Percentiles rank a stretch among this genome's conserved stretches.
phyloP scores from a whole-genome alignment of 1,140 invertebrate genomes.

The Orchestia grillus region DNA sequence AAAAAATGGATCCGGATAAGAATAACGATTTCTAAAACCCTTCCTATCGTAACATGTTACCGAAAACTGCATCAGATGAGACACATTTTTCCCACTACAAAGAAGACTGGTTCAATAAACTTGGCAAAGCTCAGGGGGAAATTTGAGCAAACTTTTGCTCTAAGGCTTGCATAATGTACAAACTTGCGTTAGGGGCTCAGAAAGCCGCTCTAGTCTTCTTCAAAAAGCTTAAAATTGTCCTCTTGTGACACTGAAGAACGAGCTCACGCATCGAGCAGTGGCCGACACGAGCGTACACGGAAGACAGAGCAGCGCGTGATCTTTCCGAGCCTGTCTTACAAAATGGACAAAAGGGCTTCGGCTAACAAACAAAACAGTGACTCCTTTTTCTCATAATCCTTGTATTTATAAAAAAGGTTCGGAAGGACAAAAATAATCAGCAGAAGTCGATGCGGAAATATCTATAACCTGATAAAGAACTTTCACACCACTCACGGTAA shows the following conservation, averaged over 20 bases:
- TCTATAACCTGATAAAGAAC: not conserved
- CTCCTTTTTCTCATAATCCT: not conserved
- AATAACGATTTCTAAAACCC: too few species aligned
- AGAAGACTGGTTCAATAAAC: not conserved
- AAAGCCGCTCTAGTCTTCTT: not conserved
- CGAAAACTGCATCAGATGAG: not conserved
- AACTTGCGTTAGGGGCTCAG: not conserved
- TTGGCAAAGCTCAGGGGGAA: not conserved
- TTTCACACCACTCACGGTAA: not conserved
- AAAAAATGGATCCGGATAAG: too few species aligned
- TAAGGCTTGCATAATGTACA: slow-evolving; percentile 28
- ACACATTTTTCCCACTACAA: not conserved
- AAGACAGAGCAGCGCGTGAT: not conserved
- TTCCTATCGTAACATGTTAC: not conserved
- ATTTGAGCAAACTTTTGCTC: slow-evolving; percentile 12
- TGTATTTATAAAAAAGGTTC: not conserved
- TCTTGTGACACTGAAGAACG: slow-evolving; percentile 10
- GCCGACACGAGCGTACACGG: not conserved
- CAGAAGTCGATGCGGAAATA: not conserved
- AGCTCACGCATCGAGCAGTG: not conserved
- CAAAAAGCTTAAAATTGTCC: slow-evolving; percentile 44
- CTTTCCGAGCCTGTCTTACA: not conserved
- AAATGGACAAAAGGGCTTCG: not conserved
- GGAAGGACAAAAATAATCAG: not conserved
- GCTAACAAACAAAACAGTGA: not conserved